Evolutionary conservation across 2,797 vertebrate species (phyloP), one percentile per base, ranked within the genome.

Genomic region (Centroberyx gerrardi): DNA sequence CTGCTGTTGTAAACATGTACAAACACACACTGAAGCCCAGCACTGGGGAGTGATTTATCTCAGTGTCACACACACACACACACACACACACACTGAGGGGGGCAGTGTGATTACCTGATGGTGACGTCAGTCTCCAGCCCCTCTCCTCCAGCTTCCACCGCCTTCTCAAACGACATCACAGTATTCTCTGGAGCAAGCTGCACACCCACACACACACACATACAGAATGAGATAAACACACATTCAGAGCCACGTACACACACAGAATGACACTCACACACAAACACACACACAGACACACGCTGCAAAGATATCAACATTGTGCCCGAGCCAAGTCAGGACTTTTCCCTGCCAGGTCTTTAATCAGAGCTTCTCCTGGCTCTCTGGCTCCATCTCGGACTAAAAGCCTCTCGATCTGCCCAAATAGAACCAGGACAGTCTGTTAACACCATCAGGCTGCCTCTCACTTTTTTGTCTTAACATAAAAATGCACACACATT

Each of bases 101-200:
- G 22, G 46, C n/a, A 33, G 87, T 86, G 22, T 13, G 17, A 12
- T 46, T 91, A 98, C 98, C 98, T 99, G 81, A 99, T 92, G 5
- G 93, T 84, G 55, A 98, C 87, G 1, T 99, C 97, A 0, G 96
- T 96, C 92, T 98, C 97, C 61, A 98, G 91, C 6, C 97, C 97
- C 49, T 84, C 87, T 36, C 92, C 96, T 60, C 93, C 95, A 0
- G 93, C 80, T 65, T 97, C 96, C 79, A 97, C 90, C 0, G 96
- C 96, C 86, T 96, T 98, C 92, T 96, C 94, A 94, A 98, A 98
- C 0, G 98, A 94, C 96, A 99, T 96, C 78, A 95, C 85, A 0
- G 97, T 98, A 64, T 99, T 98, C 77, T 98, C 97, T 72, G 97
- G 97, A 0, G 95, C 97, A 9, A 97, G 51, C 98, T 99, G 42